Base-by-base conservation (phyloP, 2,888 invertebrate species). In the Agrypnus murinus region DNA sequence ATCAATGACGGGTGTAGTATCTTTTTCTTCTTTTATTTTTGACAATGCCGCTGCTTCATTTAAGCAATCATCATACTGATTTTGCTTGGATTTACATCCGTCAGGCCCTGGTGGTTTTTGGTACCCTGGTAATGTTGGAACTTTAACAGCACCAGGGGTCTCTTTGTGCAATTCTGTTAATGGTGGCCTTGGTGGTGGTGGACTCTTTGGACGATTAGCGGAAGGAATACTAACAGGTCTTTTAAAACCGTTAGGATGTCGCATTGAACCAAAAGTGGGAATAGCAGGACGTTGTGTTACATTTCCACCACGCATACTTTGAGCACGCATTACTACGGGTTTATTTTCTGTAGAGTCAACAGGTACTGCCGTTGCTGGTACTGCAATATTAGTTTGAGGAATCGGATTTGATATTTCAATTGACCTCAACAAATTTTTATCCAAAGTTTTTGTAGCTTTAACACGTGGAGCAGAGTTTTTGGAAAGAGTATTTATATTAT, bases 401-500 rank as follows among this genome's bases (percentile, higher is more conserved):
- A 96, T 95, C 0, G 96, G 96, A 78, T 92, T 90, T 0, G 96
- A 96, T 78, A 96, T 96, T 82, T 95, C 92, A 59, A 95, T 86
- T 65, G 90, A 92, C 58, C 94, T 89, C 60, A 96, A 81, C 0
- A 91, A 88, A 10, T 91, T 92, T 79, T 93, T 92, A 79, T 95
- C 93, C 0, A 91, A 86, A 2, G 57, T 48, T 76, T 93, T 93
- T 63, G 88, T 88, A 7, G 90, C 87, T 83, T 91, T 92, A 0
- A 89, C 80, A 2, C 31, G 15, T 71, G 87, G 88, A 14, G 6
- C 40, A 1, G 87, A 87, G 55, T 87, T 88, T 74, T 90, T 88
- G 0, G 92, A 90, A 17, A 91, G 76, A 0, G 90, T 89, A 75
- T 90, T 89, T 1, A 83, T 84, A 73, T 87, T 88, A 55, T n/a